A percentile compares a stretch with the other conserved stretches of the same genome.
phyloP scores from a whole-genome alignment of 2,113 vertebrate genomes.

The Hippoglossus stenolepis region DNA sequence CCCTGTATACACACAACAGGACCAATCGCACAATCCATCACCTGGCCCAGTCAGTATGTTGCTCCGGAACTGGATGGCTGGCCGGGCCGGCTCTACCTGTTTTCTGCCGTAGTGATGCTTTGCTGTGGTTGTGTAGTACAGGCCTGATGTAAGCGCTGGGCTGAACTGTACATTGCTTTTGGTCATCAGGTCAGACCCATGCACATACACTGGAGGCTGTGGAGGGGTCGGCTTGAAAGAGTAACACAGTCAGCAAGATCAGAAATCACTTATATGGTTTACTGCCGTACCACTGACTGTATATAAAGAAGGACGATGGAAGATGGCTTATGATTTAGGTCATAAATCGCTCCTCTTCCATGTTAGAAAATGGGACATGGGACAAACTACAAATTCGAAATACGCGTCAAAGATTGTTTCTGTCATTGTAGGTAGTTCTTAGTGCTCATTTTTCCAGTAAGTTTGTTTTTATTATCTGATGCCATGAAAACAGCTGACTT shows the following conservation, averaged over 20 bases:
- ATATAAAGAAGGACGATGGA: too few relatives aligned
- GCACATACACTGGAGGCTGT: not conserved
- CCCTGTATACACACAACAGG: conserved; percentile 15
- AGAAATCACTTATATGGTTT: not conserved
- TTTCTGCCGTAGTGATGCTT: not conserved
- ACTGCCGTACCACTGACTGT: not conserved
- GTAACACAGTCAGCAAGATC: not conserved
- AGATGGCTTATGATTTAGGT: too few relatives aligned
- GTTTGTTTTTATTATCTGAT: too few relatives aligned
- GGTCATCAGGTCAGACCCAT: not conserved
- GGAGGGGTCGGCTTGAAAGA: not conserved
- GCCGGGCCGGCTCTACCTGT: not conserved
- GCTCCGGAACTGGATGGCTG: conserved; percentile 10
- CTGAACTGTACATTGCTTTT: not conserved
- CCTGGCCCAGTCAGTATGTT: conserved; percentile 48
- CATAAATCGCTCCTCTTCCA: too few relatives aligned
- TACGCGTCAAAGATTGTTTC: too few relatives aligned
- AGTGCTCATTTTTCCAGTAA: too few relatives aligned
- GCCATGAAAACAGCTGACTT: too few relatives aligned
- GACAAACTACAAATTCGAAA: too few relatives aligned
- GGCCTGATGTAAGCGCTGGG: not conserved
- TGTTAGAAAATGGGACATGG: too few relatives aligned
- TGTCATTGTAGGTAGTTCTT: too few relatives aligned
- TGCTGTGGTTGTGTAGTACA: conserved; percentile 1
- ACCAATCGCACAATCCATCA: not conserved